Evolutionary conservation across 2,797 vertebrate species (phyloP).

Genomic region (Cirrhinus mrigala): DNA sequence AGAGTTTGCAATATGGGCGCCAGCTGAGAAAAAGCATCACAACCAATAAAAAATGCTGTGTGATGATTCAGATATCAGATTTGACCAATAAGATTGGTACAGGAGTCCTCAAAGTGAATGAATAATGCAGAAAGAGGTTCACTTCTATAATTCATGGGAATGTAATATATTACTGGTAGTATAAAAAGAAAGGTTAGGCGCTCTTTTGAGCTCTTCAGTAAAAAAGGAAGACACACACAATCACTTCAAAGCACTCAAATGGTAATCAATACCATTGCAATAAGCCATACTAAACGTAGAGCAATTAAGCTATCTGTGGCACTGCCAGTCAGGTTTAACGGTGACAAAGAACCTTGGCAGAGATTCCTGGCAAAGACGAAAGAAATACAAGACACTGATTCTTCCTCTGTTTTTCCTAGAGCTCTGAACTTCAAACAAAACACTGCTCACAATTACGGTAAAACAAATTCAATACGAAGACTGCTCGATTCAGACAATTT

Average conservation of each 20-base stretch:
- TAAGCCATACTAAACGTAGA: slow-evolving; percentile 50
- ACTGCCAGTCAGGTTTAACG: background rate
- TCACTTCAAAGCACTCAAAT: slow-evolving; percentile 1
- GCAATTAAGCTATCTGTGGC: slow-evolving; percentile 33
- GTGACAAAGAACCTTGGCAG: background rate
- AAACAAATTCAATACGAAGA: background rate
- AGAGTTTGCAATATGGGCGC: background rate
- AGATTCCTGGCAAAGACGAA: background rate
- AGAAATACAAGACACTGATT: background rate
- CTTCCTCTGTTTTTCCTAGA: background rate
- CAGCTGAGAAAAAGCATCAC: background rate
- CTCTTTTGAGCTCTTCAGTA: background rate
- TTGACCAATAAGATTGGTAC: background rate
- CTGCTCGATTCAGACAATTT: no score
- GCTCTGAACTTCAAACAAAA: background rate
- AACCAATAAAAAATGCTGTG: background rate
- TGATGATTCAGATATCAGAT: background rate
- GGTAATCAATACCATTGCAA: slow-evolving; percentile 49
- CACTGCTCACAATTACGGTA: background rate
- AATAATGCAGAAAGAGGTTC: slow-evolving; percentile 9
- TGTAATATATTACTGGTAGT: background rate
- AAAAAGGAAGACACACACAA: slow-evolving; percentile 20
- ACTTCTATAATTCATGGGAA: slow-evolving; percentile 24
- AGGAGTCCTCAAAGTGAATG: background rate
- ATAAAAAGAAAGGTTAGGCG: background rate